A percentile compares a stretch with the other conserved stretches of the same genome.
Evolutionary conservation across 2,888 invertebrate species (phyloP).

Genomic region (Drosophila fulvimacula): DNA sequence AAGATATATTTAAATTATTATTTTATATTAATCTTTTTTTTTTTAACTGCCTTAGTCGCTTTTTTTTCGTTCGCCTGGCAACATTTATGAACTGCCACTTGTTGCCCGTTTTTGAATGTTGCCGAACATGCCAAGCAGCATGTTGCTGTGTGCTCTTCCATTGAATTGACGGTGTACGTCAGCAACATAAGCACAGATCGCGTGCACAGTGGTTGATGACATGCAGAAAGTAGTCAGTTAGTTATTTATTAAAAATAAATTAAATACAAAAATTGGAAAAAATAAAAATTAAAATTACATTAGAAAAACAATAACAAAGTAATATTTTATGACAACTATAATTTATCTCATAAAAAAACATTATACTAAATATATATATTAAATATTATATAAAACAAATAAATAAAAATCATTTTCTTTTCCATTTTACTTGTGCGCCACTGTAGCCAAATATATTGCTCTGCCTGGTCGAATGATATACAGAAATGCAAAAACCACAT

Average conservation of each 20-base stretch:
- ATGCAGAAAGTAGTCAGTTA: neutral
- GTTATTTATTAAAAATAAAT: neutral
- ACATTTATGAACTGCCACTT: constrained; percentile 51
- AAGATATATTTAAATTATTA: neutral
- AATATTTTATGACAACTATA: no score
- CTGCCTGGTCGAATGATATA: neutral
- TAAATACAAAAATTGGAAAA: neutral
- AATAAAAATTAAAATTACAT: no score
- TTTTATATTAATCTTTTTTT: neutral
- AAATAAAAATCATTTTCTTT: no score
- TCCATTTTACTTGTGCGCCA: no score
- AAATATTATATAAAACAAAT: no score
- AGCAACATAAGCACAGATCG: constrained; percentile 34
- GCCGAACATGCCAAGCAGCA: constrained; percentile 27
- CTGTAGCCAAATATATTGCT: neutral
- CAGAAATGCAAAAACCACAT: constrained; percentile 6
- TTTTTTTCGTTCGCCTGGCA: constrained; percentile 1
- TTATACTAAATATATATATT: no score
- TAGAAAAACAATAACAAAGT: no score
- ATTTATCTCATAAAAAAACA: no score
- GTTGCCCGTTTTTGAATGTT: constrained; percentile 53
- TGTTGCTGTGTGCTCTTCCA: constrained; percentile 13
- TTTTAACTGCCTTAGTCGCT: neutral
- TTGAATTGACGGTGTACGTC: neutral
- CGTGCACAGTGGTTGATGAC: constrained; percentile 32